phyloP scores from a whole-genome alignment of 2,113 vertebrate genomes.

The Cynocephalus volans region DNA sequence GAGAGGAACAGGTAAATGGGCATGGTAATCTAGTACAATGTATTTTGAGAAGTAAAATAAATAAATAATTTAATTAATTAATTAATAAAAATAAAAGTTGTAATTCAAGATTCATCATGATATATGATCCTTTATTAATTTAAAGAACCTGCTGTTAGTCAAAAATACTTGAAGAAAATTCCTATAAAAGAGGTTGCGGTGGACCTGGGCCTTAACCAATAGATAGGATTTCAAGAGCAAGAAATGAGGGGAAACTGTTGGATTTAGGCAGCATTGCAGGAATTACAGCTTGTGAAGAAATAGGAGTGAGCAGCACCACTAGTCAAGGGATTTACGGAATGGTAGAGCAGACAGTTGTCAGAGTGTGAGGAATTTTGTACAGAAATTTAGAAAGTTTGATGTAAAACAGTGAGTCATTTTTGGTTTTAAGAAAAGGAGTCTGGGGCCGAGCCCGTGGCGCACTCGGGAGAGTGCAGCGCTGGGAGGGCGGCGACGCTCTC shows the following conservation, averaged over 20 bases:
- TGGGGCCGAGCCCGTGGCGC: too few relatives aligned
- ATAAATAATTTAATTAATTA: too few relatives aligned
- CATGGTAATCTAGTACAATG: too few relatives aligned
- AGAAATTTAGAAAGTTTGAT: neutral
- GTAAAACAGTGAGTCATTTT: neutral
- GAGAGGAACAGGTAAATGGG: too few relatives aligned
- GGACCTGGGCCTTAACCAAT: neutral
- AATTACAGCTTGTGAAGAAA: neutral
- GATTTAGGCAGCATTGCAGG: neutral
- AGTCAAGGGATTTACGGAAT: neutral
- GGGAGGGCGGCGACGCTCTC: too few relatives aligned
- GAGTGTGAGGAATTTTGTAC: neutral
- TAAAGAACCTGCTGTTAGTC: neutral
- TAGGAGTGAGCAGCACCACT: neutral
- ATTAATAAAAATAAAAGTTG: neutral
- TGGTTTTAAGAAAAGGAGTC: neutral
- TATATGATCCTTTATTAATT: neutral
- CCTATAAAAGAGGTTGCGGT: neutral
- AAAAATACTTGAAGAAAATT: neutral
- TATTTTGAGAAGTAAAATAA: too few relatives aligned
- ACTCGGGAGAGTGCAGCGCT: too few relatives aligned
- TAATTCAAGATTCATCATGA: neutral
- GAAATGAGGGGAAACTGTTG: neutral
- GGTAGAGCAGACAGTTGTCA: neutral
- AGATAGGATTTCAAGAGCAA: neutral